Evolutionary conservation across 1,140 invertebrate genomes (phyloP).

Genomic region (Macrobrachium nipponense): DNA sequence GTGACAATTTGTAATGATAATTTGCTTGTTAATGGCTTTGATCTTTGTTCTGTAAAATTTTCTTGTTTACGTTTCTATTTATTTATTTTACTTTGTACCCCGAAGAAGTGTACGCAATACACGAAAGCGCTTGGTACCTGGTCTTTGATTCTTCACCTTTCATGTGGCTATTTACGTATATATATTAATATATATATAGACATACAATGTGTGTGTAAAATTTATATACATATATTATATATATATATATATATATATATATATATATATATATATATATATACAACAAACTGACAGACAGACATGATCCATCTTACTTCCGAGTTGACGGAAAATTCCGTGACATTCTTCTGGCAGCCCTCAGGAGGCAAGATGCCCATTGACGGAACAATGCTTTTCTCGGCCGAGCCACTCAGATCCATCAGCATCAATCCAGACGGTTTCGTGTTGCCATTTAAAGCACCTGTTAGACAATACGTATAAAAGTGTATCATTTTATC

Average conservation of each 20-base stretch:
- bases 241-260: slow-evolving; percentile 16
- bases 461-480: slow-evolving; percentile 8
- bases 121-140: no score
- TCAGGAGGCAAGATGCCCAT: slow-evolving; percentile 34
- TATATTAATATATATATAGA: slow-evolving; percentile 9
- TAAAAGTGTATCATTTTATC: not conserved
- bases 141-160: no score
- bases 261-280: slow-evolving; percentile 1
- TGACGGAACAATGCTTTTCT: slow-evolving; percentile 18
- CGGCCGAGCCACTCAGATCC: slow-evolving; percentile 37
- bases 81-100: no score
- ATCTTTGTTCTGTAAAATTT: no score
- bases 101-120: no score
- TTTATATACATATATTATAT: slow-evolving; percentile 1
- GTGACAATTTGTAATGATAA: no score
- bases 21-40: no score
- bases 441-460: slow-evolving; percentile 44
- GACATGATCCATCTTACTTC: not conserved
- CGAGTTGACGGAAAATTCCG: slow-evolving; percentile 7
- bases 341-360: not conserved
- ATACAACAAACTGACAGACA: not conserved
- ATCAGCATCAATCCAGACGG: slow-evolving; percentile 37
- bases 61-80: no score
- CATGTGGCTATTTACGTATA: no score
- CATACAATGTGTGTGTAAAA: not conserved